These are phyloP conservation scores for Ophioderma brevispina DNA, from an alignment of 35 echinoderm and acorn worm genomes.

Conservation along the genomic window DNA sequence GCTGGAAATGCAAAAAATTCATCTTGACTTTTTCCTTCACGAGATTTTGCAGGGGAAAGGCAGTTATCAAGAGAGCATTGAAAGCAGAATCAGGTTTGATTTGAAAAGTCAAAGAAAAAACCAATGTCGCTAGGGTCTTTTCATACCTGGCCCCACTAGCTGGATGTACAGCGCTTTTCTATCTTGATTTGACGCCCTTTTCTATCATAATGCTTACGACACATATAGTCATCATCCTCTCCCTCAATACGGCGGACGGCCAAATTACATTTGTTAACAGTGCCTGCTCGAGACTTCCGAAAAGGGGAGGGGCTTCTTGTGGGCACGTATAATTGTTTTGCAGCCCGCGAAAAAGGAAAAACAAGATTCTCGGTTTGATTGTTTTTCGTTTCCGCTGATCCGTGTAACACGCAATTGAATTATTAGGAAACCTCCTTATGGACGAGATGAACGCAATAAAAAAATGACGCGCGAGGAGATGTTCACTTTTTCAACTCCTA, in stretches of 20 bases:
- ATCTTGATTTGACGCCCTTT: neutral
- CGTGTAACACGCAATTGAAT: constrained; percentile 1
- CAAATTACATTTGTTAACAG: neutral
- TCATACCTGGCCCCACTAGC: neutral
- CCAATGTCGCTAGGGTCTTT: neutral
- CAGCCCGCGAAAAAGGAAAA: neutral
- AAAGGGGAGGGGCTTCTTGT: neutral
- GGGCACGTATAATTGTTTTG: neutral
- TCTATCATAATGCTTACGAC: neutral
- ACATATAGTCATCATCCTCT: neutral
- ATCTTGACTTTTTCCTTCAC: neutral
- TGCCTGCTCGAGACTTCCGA: neutral
- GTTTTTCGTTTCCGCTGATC: constrained; percentile 5
- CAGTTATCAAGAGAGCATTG: neutral
- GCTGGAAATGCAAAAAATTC: neutral
- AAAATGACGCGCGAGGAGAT: neutral
- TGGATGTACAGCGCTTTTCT: neutral
- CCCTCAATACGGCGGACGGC: neutral
- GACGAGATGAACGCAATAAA: neutral
- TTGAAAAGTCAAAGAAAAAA: neutral
- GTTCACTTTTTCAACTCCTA: neutral
- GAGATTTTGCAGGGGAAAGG: neutral
- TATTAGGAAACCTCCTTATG: neutral
- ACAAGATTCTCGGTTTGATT: neutral
- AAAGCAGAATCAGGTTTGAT: neutral